phyloP scores from a whole-genome alignment of 2,888 invertebrate genomes.

The Tetropium fuscum region DNA sequence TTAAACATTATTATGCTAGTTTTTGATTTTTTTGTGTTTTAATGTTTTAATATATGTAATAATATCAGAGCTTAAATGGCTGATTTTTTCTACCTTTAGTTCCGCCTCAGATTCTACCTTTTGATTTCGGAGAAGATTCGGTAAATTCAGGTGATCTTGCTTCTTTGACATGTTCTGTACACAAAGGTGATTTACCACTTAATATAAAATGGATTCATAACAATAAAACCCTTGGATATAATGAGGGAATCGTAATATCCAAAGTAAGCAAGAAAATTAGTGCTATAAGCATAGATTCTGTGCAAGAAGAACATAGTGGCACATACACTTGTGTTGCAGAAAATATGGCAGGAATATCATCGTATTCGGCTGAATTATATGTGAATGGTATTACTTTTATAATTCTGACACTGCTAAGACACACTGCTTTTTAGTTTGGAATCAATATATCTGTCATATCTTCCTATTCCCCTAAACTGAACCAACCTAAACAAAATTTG shows the following conservation, averaged over 20 bases:
- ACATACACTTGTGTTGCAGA: conserved; percentile 70
- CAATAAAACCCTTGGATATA: conserved; percentile 66
- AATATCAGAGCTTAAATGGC: too few species aligned
- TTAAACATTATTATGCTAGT: background rate
- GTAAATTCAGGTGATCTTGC: conserved; percentile 77
- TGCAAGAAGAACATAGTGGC: conserved; percentile 69
- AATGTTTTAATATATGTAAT: too few species aligned
- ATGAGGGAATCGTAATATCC: conserved; percentile 69
- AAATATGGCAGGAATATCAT: conserved; percentile 68
- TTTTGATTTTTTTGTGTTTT: conserved; percentile 17
- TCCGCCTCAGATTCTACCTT: conserved; percentile 70
- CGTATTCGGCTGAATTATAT: conserved; percentile 66
- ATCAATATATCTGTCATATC: too few species aligned
- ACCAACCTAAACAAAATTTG: too few species aligned
- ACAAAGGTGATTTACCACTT: conserved; percentile 80
- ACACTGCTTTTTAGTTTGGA: too few species aligned
- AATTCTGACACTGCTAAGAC: too few species aligned
- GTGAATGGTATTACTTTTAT: conserved; percentile 67
- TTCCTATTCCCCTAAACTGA: too few species aligned
- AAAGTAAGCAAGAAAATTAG: conserved; percentile 74
- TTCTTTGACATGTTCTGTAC: conserved; percentile 76
- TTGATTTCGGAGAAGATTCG: conserved; percentile 71
- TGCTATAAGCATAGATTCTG: conserved; percentile 72
- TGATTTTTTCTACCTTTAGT: too few species aligned
- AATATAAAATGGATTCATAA: conserved; percentile 83